A percentile compares a stretch with the other conserved stretches of the same genome.
Evolutionary conservation across 2,113 vertebrate species (phyloP).

Genomic region (Plotosus lineatus): DNA sequence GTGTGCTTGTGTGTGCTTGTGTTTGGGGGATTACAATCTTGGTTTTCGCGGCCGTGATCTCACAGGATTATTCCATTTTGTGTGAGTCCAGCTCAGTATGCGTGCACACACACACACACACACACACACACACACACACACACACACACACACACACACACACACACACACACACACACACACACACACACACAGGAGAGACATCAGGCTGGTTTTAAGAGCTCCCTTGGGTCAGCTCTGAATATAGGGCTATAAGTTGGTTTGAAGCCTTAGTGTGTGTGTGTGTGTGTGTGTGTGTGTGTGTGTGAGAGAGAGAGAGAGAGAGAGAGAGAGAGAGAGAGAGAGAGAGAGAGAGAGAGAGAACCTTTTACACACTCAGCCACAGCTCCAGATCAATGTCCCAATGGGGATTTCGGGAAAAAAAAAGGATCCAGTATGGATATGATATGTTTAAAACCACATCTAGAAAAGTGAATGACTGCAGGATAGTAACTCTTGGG

Average conservation of each 20-base stretch:
- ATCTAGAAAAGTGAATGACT: not conserved
- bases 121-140: slow-evolving; percentile 38
- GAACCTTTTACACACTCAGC: not conserved
- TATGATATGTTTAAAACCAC: not conserved
- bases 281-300: not conserved
- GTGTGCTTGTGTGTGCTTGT: slow-evolving; percentile 4
- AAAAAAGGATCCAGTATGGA: not conserved
- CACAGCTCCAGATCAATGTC: slow-evolving; percentile 10
- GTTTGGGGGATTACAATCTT: slow-evolving; percentile 37
- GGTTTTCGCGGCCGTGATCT: slow-evolving; percentile 40
- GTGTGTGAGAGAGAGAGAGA: not conserved
- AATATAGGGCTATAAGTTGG: not conserved
- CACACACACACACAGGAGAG: not conserved
- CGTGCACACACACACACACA: slow-evolving; percentile 31
- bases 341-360: not conserved
- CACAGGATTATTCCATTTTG: slow-evolving; percentile 40
- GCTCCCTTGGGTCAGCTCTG: not conserved
- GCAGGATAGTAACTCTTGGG: not conserved
- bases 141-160: not conserved
- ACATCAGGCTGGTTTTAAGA: slow-evolving; percentile 5
- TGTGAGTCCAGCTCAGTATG: slow-evolving; percentile 18
- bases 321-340: not conserved
- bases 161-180: slow-evolving; percentile 31
- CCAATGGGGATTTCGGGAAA: not conserved
- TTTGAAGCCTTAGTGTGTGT: not conserved